Conservation (phyloP, 1,140 invertebrate genomes). For the Ptiloglossa arizonensis region DNA sequence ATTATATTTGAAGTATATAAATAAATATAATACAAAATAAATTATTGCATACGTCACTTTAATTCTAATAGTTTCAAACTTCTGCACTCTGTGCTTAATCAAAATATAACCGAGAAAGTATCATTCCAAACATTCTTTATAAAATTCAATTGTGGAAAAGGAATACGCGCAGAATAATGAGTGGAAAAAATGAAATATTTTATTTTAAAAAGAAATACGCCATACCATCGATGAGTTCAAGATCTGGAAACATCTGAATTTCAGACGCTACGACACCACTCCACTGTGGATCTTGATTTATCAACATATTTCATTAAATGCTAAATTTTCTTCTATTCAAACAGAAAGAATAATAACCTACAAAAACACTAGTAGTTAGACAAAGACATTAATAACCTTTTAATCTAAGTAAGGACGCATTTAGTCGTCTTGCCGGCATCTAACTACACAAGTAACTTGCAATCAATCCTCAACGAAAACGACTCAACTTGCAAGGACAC, state of each 20-base stretch:
- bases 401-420: neutral
- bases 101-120: neutral
- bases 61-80: no score
- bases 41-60: no score
- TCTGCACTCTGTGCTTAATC: no score
- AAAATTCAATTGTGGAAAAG: neutral
- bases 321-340: neutral
- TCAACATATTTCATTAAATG: conserved; percentile 52
- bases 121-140: neutral
- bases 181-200: conserved; percentile 5
- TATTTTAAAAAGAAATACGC: conserved; percentile 9
- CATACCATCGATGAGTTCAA: conserved; percentile 68
- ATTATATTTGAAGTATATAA: neutral
- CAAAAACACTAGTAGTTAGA: neutral
- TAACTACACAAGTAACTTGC: neutral
- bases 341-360: conserved; percentile 24
- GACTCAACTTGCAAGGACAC: neutral
- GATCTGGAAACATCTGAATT: conserved; percentile 70
- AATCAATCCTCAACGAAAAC: neutral
- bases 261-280: conserved; percentile 41
- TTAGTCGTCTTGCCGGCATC: neutral
- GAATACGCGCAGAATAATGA: neutral
- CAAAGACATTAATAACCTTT: neutral
- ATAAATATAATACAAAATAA: no score
- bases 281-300: conserved; percentile 65